Conservation (phyloP, 2,797 vertebrate genomes). For the Erpetoichthys calabaricus region DNA sequence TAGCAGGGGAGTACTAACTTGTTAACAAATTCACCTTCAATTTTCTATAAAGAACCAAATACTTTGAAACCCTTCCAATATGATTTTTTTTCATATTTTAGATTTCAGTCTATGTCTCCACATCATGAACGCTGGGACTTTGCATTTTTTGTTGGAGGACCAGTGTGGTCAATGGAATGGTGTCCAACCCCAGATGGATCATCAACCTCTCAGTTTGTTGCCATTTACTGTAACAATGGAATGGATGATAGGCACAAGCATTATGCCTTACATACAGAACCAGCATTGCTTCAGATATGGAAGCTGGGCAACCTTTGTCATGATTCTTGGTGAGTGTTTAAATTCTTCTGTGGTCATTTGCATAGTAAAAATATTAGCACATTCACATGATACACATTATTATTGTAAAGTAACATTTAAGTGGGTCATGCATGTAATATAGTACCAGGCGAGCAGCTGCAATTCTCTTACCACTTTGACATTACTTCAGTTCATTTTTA, state of each 20-base stretch:
- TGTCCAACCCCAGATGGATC: constrained; percentile 72
- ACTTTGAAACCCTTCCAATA: no score
- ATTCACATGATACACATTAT: no score
- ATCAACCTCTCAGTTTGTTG: constrained; percentile 53
- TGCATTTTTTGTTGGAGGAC: constrained; percentile 72
- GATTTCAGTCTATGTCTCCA: constrained; percentile 58
- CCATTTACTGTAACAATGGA: constrained; percentile 64
- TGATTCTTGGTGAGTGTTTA: constrained; percentile 49
- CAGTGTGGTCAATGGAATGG: constrained; percentile 87
- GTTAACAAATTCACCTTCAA: no score
- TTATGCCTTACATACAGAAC: constrained; percentile 39
- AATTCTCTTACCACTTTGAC: no score
- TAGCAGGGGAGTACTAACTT: no score
- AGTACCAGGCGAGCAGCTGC: no score
- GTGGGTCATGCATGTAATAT: no score
- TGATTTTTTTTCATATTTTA: constrained; percentile 23
- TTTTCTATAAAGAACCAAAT: no score
- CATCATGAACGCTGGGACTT: constrained; percentile 66
- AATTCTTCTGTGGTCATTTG: no score
- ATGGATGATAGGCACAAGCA: constrained; percentile 68
- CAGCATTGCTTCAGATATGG: constrained; percentile 79
- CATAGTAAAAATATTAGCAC: no score
- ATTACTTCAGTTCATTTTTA: no score
- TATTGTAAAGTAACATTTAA: no score
- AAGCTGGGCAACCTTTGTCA: constrained; percentile 57